Evolutionary conservation across 2,888 invertebrate genomes (phyloP).

Genomic region (Eupeodes luniger): DNA sequence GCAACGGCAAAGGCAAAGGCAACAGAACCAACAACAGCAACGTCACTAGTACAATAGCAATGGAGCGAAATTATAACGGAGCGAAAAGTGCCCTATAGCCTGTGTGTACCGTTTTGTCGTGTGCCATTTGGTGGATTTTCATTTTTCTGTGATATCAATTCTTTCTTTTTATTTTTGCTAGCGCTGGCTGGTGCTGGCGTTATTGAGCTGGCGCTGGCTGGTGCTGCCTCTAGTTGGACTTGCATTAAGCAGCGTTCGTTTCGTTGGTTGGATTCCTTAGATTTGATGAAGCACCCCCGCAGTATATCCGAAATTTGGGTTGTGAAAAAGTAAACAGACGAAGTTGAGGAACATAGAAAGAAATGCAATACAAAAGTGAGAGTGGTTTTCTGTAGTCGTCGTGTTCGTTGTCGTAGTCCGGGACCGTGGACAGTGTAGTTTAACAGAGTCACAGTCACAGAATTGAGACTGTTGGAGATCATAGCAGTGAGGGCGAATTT

Average conservation of each 20-base stretch:
- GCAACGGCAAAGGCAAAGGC: constrained; percentile 36
- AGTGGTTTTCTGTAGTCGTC: constrained; percentile 7
- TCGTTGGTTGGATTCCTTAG: constrained; percentile 7
- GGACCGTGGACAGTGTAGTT: neutral
- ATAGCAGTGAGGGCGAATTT: constrained; percentile 36
- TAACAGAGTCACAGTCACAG: neutral
- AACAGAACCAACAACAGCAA: constrained; percentile 11
- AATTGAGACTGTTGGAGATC: neutral
- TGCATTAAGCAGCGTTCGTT: constrained; percentile 9
- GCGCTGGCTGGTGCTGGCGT: too few species aligned
- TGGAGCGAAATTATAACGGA: constrained; percentile 64
- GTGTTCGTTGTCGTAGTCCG: neutral
- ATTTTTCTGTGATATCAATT: constrained; percentile 13
- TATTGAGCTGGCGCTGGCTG: too few species aligned
- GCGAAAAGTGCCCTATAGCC: constrained; percentile 42
- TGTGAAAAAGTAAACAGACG: constrained; percentile 58
- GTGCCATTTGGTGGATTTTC: constrained; percentile 38
- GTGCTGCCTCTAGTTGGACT: neutral
- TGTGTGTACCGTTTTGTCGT: constrained; percentile 45
- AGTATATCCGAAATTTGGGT: constrained; percentile 22
- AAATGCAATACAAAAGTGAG: constrained; percentile 58
- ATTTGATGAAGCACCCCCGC: constrained; percentile 55
- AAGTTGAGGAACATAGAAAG: constrained; percentile 19
- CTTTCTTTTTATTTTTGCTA: neutral
- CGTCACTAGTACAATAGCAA: constrained; percentile 26